These are phyloP conservation scores for Papilio dardanus DNA, from an alignment of 1,140 invertebrate species.

Conservation along the genomic window DNA sequence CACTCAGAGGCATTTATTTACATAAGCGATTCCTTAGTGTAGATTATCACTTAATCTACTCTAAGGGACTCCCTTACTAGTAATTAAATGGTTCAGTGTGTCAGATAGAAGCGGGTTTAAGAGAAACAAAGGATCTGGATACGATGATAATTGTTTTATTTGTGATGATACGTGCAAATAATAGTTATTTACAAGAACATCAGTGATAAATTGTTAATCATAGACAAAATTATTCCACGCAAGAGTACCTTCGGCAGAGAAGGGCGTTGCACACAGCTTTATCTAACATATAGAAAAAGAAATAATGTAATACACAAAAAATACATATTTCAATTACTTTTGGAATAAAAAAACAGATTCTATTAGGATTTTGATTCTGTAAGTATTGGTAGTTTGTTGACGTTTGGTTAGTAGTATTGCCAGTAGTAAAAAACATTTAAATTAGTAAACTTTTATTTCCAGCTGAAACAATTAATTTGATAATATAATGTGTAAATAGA, in stretches of 20 bases:
- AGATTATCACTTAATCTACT: background rate
- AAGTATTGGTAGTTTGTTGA: background rate
- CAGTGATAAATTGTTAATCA: background rate
- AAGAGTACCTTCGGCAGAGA: constrained; percentile 63
- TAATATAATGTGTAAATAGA: constrained; percentile 36
- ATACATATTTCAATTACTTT: no score
- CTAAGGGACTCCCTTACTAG: background rate
- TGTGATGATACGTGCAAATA: background rate
- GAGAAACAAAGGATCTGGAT: background rate
- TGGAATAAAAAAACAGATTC: no score
- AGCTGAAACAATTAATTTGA: constrained; percentile 51
- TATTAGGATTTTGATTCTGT: background rate
- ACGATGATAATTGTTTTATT: background rate
- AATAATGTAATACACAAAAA: constrained; percentile 27
- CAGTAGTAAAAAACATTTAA: constrained; percentile 31
- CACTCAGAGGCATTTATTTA: background rate
- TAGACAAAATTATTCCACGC: constrained; percentile 6
- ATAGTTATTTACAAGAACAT: background rate
- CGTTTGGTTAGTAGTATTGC: constrained; percentile 18
- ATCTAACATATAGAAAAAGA: constrained; percentile 55
- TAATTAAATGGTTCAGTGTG: background rate
- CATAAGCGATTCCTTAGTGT: background rate
- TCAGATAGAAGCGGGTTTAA: background rate
- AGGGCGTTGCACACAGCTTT: constrained; percentile 59
- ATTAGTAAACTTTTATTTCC: constrained; percentile 51